Evolutionary conservation across 2,113 vertebrate species (phyloP), one percentile per base, ranked within the genome.

Genomic region (Dasyprocta punctata): DNA sequence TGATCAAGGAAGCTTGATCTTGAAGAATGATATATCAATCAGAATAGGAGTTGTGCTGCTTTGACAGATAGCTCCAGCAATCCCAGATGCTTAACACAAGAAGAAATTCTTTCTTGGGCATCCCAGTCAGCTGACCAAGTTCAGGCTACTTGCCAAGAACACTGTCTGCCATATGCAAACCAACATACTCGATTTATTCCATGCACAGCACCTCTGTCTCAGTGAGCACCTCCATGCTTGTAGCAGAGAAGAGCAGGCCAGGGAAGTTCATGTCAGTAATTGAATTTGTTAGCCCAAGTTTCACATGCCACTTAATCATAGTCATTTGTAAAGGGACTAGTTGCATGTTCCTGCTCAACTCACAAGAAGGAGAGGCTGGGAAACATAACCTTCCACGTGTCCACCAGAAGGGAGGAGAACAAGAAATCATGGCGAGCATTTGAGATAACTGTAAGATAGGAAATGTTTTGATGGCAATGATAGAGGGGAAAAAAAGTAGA

Each of bases 1-100:
- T 85, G 38, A 67, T 84, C 3, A 36, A 71, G 58, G 49, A 84
- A 84, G 26, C n/a, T 56, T 78, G 26, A 67, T 86, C 69, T 89
- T 80, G 44, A 91, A 83, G 80, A 44, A 86, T 19, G 33, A 24
- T 80, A 0, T 52, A 75, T 60, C 6, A 19, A 5, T 80, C 65
- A 94, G 91, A 87, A 52, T 52, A 86, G 77, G 58, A 90, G 69
- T n/a, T 60, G 8, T 16, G 75, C 89, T 93, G 65, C 60, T 63
- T 87, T 4, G 3, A 94, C 65, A 88, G 56, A 85, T 28, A 65
- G 83, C 52, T 65, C 19, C 41, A 71, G 22, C 92, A 86, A 52
- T 94, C 60, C 69, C 47, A 52, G 33, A 28, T 8, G 12, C 36
- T 28, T 86, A 81, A 19, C 7, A 28, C 83, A 65, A 1, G 13